These are phyloP conservation scores for Zootermopsis nevadensis DNA, from an alignment of 2,888 invertebrate species.

Conservation along the genomic window DNA sequence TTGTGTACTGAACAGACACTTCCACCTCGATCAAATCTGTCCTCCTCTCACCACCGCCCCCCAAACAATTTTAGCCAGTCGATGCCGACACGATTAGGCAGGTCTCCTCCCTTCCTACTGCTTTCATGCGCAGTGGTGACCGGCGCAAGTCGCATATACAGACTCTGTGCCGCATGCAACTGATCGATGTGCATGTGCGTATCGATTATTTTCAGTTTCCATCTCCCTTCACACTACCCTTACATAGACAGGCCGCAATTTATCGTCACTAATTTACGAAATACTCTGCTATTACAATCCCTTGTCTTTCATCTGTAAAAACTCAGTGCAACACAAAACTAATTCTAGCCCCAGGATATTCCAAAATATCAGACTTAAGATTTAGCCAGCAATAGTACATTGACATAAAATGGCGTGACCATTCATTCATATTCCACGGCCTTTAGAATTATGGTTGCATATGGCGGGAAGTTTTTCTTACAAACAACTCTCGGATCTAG, in stretches of 20 bases:
- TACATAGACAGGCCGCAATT: background rate
- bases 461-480: background rate
- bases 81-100: constrained; percentile 24
- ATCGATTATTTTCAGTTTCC: constrained; percentile 37
- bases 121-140: constrained; percentile 22
- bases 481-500: too few relatives aligned
- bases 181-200: constrained; percentile 31
- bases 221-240: background rate
- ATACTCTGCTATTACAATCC: background rate
- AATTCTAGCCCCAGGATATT: background rate
- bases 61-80: background rate
- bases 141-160: constrained; percentile 41
- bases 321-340: too few relatives aligned
- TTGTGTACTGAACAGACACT: constrained; percentile 41
- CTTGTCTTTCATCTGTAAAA: too few relatives aligned
- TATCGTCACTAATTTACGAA: background rate
- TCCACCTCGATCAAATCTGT: constrained; percentile 3
- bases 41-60: background rate
- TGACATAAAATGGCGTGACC: background rate
- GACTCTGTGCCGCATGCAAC: constrained; percentile 37
- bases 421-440: background rate
- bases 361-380: background rate
- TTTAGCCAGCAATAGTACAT: background rate
- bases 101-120: background rate
- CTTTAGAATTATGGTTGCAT: background rate